A percentile compares a stretch with the other conserved stretches of the same genome.
Conservation (phyloP, 2,888 invertebrate species). For the Prosapia bicincta region DNA sequence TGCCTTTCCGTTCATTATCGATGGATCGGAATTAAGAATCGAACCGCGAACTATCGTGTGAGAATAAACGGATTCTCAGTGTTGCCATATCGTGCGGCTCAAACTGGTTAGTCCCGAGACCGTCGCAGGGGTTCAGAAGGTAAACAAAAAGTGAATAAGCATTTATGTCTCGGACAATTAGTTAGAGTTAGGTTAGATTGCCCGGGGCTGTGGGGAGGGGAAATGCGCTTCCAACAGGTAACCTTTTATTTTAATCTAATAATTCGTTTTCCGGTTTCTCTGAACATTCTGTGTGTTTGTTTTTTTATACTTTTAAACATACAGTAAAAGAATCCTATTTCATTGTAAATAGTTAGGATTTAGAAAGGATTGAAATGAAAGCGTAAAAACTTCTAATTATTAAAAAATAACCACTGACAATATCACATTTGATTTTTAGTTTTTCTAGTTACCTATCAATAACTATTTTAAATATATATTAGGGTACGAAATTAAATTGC, state of each 20-base stretch:
- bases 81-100: background rate
- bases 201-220: background rate
- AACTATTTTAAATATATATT: too few species aligned
- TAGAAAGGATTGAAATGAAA: too few species aligned
- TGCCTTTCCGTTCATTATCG: background rate
- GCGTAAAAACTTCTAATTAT: too few species aligned
- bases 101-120: background rate
- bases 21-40: background rate
- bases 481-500: too few species aligned
- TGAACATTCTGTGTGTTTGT: background rate
- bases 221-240: background rate
- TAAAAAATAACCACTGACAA: too few species aligned
- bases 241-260: background rate
- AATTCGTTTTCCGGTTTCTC: background rate
- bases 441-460: too few species aligned
- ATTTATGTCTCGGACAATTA: background rate
- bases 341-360: too few species aligned
- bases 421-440: too few species aligned
- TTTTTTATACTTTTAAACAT: too few species aligned
- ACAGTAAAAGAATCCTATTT: too few species aligned
- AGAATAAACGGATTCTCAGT: background rate
- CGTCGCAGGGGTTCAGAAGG: background rate
- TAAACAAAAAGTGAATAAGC: background rate
- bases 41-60: background rate
- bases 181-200: background rate